Evolutionary conservation across 2,888 invertebrate species (phyloP).

Genomic region (Eubasilissa splendida): DNA sequence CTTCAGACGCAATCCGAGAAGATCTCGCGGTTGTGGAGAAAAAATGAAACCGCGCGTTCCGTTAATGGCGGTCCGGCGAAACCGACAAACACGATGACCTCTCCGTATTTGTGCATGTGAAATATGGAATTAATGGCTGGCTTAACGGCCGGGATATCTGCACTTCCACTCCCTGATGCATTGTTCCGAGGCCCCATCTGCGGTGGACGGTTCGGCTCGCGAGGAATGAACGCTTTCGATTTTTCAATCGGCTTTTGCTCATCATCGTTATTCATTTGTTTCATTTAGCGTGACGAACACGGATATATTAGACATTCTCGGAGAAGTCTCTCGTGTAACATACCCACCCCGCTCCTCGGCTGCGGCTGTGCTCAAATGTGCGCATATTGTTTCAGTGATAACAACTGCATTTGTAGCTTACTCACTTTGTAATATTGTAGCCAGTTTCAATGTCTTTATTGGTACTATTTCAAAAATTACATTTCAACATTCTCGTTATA

Average conservation of each 20-base stretch:
- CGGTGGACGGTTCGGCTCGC: neutral
- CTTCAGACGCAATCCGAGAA: neutral
- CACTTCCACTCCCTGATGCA: conserved; percentile 41
- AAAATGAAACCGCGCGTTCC: conserved; percentile 33
- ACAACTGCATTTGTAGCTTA: no score
- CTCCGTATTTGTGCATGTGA: conserved; percentile 50
- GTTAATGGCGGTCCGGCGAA: conserved; percentile 27
- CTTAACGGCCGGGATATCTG: conserved; percentile 40
- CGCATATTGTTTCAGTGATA: no score
- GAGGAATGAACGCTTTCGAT: neutral
- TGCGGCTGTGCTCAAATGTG: no score
- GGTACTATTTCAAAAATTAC: no score
- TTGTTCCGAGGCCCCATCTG: conserved; percentile 14
- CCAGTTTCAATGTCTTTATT: no score
- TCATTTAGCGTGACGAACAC: no score
- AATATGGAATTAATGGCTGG: conserved; percentile 51
- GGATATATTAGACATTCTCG: no score
- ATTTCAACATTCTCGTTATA: no score
- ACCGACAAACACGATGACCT: conserved; percentile 25
- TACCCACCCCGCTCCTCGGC: no score
- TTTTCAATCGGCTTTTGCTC: neutral
- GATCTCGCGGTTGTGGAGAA: conserved; percentile 25
- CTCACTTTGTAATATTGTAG: no score
- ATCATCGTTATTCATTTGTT: neutral
- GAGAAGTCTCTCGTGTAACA: no score